Evolutionary conservation across 2,888 invertebrate genomes (phyloP), one percentile per base, ranked within the genome.

Genomic region (Tanypteryx hageni): DNA sequence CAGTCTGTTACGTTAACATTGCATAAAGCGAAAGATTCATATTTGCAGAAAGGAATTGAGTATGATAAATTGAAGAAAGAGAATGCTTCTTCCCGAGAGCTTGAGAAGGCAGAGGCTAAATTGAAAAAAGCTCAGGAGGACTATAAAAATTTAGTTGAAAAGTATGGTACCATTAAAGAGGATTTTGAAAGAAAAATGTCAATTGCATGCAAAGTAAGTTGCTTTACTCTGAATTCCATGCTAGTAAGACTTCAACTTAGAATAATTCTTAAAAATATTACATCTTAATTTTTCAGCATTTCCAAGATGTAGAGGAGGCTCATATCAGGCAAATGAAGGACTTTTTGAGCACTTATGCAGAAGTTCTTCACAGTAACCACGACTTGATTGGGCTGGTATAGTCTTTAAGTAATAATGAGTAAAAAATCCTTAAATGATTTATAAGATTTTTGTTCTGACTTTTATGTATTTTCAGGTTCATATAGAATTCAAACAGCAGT

Each of bases 181-280:
- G 99, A 99, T 94, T 99, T 99, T 96, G 99, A 99, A 95, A 97
- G 97, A 94, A 99, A 99, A 96, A 99, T 99, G 99, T 97, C 98
- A 10, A 96, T 97, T 93, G 98, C 98, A 81, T 98, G 98, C 95
- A 97, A 97, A 95, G 97, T 97, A 95, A 94, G 95, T 94, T 94
- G 94, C 94, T 44, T 27, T 56, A 9, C 31, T 92, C 10, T 57
- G 18, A 57, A 13, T 68, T 27, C 0, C 56, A 83, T 13, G 22
- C 61, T 7, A 92, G n/a, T 5, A 92, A 8, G 3, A 57, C 57
- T 57, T 14, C n/a, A 8, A 58, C 3, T 31, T 44, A 9, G 10
- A 14, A 10, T n/a, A 84, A 18, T 82, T 18, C 64, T 18, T 44
- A 1, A 76, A 27, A 10, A 27, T 8, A 76, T 10, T 76, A 13